These are phyloP conservation scores for Platerodrilus igneus DNA, from an alignment of 2,888 invertebrate genomes.

Conservation along the genomic window DNA sequence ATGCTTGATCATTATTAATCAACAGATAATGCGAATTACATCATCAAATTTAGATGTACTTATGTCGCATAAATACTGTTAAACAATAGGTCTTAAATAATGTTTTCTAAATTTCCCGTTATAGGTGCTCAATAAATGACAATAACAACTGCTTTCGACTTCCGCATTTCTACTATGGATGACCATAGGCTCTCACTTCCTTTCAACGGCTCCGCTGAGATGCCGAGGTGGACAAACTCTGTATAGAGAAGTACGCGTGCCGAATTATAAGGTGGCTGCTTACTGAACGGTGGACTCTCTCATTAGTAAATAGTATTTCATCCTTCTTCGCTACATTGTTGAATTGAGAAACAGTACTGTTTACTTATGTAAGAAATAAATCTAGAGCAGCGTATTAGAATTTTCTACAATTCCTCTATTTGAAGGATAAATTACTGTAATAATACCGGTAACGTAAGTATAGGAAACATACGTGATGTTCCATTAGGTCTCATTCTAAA, in stretches of 20 bases:
- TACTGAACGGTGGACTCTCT: conserved; percentile 24
- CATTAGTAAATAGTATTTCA: no score
- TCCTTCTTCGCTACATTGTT: conserved; percentile 16
- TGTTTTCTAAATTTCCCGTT: conserved; percentile 24
- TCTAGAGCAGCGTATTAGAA: no score
- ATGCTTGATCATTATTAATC: no score
- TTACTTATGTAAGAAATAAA: conserved; percentile 16
- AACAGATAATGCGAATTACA: no score
- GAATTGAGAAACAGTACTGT: conserved; percentile 19
- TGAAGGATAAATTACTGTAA: no score
- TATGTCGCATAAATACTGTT: conserved; percentile 14
- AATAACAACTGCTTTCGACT: conserved; percentile 23
- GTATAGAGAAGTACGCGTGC: conserved; percentile 24
- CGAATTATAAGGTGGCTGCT: conserved; percentile 25
- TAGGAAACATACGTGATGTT: no score
- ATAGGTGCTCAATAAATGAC: conserved; percentile 22
- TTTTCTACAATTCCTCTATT: no score
- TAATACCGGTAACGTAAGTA: no score
- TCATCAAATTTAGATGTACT: no score
- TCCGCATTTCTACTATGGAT: conserved; percentile 26
- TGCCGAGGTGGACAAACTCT: conserved; percentile 25
- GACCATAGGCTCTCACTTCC: conserved; percentile 26
- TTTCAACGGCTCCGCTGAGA: conserved; percentile 14
- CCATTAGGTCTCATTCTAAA: no score
- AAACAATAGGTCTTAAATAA: conserved; percentile 16